Evolutionary conservation across 2,113 vertebrate genomes (phyloP).

Genomic region (Lichenostomus cassidix): DNA sequence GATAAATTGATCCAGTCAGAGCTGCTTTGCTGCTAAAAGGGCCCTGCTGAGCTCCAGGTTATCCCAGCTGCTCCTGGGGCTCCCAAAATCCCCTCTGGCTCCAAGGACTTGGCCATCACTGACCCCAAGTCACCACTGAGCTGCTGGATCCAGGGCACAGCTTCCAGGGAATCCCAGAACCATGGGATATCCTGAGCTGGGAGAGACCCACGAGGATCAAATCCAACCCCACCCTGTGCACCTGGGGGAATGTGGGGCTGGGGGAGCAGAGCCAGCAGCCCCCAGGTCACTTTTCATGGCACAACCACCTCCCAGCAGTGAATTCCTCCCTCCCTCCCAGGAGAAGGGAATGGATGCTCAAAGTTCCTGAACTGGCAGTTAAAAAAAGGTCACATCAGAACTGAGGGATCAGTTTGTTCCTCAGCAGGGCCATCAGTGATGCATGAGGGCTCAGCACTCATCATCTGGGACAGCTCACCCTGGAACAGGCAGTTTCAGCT

Average conservation of each 20-base stretch:
- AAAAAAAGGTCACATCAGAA: slow-evolving; percentile 40
- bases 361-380: not conserved
- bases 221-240: not conserved
- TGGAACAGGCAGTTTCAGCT: slow-evolving; percentile 47
- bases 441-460: slow-evolving; percentile 35
- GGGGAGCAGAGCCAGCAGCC: not conserved
- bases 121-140: rapidly evolving
- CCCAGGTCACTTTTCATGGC: not conserved
- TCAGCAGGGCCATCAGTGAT: not conserved
- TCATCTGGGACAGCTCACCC: slow-evolving; percentile 36
- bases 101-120: rapidly evolving
- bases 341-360: not conserved
- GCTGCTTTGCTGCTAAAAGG: not conserved
- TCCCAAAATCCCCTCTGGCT: rapidly evolving
- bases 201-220: too few relatives aligned
- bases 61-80: not conserved
- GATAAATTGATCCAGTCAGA: not conserved
- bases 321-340: not conserved
- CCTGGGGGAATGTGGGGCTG: too few relatives aligned
- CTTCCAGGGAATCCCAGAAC: not conserved
- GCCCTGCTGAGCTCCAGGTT: rapidly evolving
- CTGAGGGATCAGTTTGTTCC: slow-evolving; percentile 45
- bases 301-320: rapidly evolving
- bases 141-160: rapidly evolving
- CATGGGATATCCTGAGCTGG: not conserved